phyloP scores from a whole-genome alignment of 2,888 invertebrate species.

The Chrysolina haemoptera region DNA sequence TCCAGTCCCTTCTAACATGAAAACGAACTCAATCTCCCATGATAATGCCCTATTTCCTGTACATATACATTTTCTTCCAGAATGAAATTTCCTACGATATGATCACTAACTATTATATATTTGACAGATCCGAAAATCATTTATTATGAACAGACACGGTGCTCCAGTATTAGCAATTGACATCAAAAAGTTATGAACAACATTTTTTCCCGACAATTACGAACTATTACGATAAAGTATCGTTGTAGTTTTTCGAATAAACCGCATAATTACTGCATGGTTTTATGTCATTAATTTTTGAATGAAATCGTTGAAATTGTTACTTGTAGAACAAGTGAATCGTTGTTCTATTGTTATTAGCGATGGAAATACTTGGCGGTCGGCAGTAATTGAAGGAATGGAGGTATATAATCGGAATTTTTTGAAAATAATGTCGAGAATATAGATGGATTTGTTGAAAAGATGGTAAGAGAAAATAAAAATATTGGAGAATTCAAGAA shows the following conservation, averaged over 20 bases:
- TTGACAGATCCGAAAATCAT: slow-evolving; percentile 44
- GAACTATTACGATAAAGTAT: slow-evolving; percentile 34
- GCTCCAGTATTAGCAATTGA: slow-evolving; percentile 36
- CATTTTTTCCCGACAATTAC: slow-evolving; percentile 31
- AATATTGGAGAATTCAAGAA: no score
- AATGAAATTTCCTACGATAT: slow-evolving; percentile 5
- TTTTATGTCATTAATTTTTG: slow-evolving; percentile 35
- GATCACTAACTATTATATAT: slow-evolving; percentile 39
- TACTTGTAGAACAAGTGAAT: slow-evolving; percentile 33
- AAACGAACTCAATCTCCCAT: not conserved
- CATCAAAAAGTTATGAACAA: slow-evolving; percentile 39
- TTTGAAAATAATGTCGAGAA: no score
- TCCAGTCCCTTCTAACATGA: not conserved
- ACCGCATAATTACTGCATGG: slow-evolving; percentile 32
- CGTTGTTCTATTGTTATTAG: not conserved
- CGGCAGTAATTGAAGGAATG: not conserved
- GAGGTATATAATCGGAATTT: no score
- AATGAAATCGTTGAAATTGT: slow-evolving; percentile 39
- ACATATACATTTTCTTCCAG: not conserved
- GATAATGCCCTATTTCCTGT: not conserved
- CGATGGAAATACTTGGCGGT: not conserved
- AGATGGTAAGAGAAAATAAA: no score
- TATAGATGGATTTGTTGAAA: no score
- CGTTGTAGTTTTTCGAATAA: slow-evolving; percentile 36
- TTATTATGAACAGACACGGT: slow-evolving; percentile 41